phyloP scores from a whole-genome alignment of 2,888 invertebrate species.

The Troilus luridus region DNA sequence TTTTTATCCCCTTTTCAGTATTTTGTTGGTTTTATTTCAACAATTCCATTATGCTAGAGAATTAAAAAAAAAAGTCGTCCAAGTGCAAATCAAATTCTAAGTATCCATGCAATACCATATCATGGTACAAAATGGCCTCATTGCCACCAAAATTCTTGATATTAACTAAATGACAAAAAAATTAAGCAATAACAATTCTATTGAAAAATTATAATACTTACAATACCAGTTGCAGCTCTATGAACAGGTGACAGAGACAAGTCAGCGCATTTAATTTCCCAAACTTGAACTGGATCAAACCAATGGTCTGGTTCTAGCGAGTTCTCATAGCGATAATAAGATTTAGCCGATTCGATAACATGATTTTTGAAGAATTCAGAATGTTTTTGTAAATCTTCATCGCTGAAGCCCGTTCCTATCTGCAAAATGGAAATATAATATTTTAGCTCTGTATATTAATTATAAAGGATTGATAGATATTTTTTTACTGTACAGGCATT shows the following conservation, averaged over 20 bases:
- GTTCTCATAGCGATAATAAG: slow-evolving; percentile 85
- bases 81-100: no score
- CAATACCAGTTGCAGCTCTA: slow-evolving; percentile 88
- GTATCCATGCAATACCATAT: no score
- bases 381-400: slow-evolving; percentile 87
- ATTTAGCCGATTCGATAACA: slow-evolving; percentile 81
- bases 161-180: background rate
- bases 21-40: no score
- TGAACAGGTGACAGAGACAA: slow-evolving; percentile 96
- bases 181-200: no score
- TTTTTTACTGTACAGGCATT: no score
- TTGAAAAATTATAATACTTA: slow-evolving; percentile 69
- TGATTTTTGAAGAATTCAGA: slow-evolving; percentile 82
- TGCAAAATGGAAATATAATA: slow-evolving; percentile 67
- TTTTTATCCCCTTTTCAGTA: no score
- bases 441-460: no score
- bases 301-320: slow-evolving; percentile 87
- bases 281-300: slow-evolving; percentile 89
- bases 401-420: slow-evolving; percentile 95
- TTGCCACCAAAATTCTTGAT: no score
- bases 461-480: no score
- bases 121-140: no score
- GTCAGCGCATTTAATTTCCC: slow-evolving; percentile 98
- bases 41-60: no score
- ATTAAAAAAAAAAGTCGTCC: no score